Evolutionary conservation across 2,888 invertebrate species (phyloP), one percentile per base, ranked within the genome.

Genomic region (Cheilosia vernalis): DNA sequence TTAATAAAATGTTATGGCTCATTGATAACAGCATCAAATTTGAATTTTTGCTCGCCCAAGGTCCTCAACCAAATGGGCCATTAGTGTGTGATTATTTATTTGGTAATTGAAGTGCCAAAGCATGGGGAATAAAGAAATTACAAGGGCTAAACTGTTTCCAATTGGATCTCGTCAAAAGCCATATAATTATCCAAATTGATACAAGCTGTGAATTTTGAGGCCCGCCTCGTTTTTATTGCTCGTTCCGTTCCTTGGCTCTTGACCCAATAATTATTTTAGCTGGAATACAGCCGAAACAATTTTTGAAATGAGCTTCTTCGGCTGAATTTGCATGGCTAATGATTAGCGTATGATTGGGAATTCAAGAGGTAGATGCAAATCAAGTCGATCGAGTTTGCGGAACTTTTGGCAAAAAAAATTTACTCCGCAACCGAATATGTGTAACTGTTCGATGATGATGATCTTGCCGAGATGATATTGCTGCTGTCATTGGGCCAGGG

Each of bases 211-310:
- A 80, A 66, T 66, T 76, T 51, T 10, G 30, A 6, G 74, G 64
- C 47, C 66, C 21, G 53, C 40, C 33, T 19, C 13, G 13, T 51
- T 53, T 56, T n/a, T 19, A 24, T 37, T 10, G 37, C 13, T 49
- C 56, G 30, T 56, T 33, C 37, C 27, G 15, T 24, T 9, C 49
- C 19, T 42, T 47, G 21, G n/a, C n/a, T 42, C 47, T 60, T 81
- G 85, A 81, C 85, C 85, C 69, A 85, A 67, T 85, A 81, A 85
- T 85, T 81, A 85, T 53, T 15, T 51, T 42, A 55, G 58, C n/a
- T 69, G 13, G 21, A 37, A 24, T 47, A 6, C n/a, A 15, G 27
- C 30, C 27, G 17, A 13, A 69, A 82, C 69, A 44, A 80, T 64
- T 74, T 79, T 37, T 37, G 37, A 13, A 19, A 53, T 19, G 42